Percentiles rank a stretch among this genome's conserved stretches.
These are phyloP conservation scores for Malurus elegans DNA, from an alignment of 2,113 vertebrate genomes.

Conservation along the genomic window DNA sequence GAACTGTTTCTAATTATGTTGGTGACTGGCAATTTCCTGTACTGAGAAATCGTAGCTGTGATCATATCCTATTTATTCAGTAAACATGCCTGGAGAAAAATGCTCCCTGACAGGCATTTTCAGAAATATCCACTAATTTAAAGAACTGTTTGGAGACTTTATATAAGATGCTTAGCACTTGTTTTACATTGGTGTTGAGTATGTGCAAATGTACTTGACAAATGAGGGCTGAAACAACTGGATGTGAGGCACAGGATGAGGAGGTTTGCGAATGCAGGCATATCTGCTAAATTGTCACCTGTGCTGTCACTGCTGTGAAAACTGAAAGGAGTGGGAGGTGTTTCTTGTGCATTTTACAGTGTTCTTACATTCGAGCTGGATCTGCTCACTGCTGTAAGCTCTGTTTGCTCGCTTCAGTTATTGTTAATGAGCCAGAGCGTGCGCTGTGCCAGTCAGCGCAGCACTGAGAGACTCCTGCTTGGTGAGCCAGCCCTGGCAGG, in stretches of 20 bases:
- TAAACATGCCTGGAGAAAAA: neutral
- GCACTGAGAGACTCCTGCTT: neutral
- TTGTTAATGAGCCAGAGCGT: neutral
- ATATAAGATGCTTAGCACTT: neutral
- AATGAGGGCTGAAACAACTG: neutral
- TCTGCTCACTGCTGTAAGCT: neutral
- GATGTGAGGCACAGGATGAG: neutral
- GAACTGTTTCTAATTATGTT: conserved; percentile 62
- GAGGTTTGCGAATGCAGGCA: conserved; percentile 2
- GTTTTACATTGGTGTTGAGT: neutral
- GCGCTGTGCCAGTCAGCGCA: neutral
- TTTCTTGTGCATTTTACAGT: neutral
- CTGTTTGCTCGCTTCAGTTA: neutral
- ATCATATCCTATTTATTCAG: conserved; percentile 20
- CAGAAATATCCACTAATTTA: neutral
- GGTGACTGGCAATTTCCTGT: conserved; percentile 62
- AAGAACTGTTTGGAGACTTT: neutral
- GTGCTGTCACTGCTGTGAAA: neutral
- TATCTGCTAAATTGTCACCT: neutral
- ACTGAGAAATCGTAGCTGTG: conserved; percentile 19
- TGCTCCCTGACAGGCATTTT: neutral
- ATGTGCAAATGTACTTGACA: neutral
- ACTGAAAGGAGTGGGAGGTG: neutral
- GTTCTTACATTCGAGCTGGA: neutral
- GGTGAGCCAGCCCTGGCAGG: neutral